Evolutionary conservation across 1,140 invertebrate species (phyloP).

Genomic region (Limonius californicus): DNA sequence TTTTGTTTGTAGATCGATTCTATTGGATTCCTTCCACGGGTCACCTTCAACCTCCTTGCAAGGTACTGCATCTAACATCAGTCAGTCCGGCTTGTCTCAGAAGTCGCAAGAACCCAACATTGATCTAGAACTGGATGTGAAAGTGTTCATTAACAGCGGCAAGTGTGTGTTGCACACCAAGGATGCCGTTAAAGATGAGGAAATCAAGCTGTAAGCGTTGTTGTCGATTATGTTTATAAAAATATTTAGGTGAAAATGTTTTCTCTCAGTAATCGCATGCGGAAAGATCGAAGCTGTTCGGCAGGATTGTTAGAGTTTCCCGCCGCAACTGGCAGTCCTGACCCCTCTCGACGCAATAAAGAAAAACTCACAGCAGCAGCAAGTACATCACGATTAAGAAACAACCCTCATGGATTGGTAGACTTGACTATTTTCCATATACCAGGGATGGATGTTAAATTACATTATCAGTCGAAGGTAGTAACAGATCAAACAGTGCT

Average conservation of each 20-base stretch:
- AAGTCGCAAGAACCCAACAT: slow-evolving; percentile 87
- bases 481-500: too few species aligned
- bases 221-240: too few species aligned
- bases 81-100: slow-evolving; percentile 3
- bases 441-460: slow-evolving; percentile 91
- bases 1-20: slow-evolving; percentile 26
- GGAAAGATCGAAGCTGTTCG: slow-evolving; percentile 68
- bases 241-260: too few species aligned
- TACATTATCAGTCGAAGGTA: slow-evolving; percentile 86
- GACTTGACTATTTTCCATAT: slow-evolving; percentile 92
- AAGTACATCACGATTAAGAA: slow-evolving; percentile 50
- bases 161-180: slow-evolving; percentile 96
- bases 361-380: slow-evolving; percentile 51
- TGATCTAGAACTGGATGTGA: slow-evolving; percentile 94
- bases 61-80: slow-evolving; percentile 1
- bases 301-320: slow-evolving; percentile 66
- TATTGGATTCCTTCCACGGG: slow-evolving; percentile 33
- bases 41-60: slow-evolving; percentile 28
- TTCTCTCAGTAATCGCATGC: slow-evolving; percentile 52
- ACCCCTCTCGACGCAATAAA: slow-evolving; percentile 49
- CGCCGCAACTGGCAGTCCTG: slow-evolving; percentile 50
- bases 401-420: slow-evolving; percentile 54
- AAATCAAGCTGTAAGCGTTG: slow-evolving; percentile 57
- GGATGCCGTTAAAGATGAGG: slow-evolving; percentile 69
- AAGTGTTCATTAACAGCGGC: slow-evolving; percentile 94